These are phyloP conservation scores for Lasioglossum baleicum DNA, from an alignment of 1,140 invertebrate species.

Conservation along the genomic window DNA sequence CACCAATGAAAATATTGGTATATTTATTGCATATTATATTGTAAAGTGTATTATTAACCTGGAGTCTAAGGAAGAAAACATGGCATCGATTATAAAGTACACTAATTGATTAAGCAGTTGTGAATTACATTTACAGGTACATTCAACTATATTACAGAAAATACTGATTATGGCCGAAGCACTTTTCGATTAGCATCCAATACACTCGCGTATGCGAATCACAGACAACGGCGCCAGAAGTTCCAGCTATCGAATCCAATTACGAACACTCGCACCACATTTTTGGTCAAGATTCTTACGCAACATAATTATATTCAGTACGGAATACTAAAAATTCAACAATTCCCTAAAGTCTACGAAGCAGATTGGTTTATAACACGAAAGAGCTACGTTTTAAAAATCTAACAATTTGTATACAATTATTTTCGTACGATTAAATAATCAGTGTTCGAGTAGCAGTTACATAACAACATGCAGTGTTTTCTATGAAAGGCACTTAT, in stretches of 20 bases:
- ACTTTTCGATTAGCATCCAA: slow-evolving; percentile 35
- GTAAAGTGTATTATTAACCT: slow-evolving; percentile 12
- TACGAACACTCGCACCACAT: slow-evolving; percentile 28
- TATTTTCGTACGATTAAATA: slow-evolving; percentile 1
- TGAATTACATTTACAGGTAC: slow-evolving; percentile 42
- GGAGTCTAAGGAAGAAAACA: slow-evolving; percentile 1
- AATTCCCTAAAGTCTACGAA: slow-evolving; percentile 3
- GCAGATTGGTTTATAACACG: slow-evolving; percentile 22
- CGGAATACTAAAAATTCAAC: slow-evolving; percentile 23
- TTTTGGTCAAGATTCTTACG: slow-evolving; percentile 33
- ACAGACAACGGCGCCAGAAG: slow-evolving; percentile 35
- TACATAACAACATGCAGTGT: background rate
- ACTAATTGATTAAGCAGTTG: slow-evolving; percentile 29
- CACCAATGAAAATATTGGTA: slow-evolving; percentile 7
- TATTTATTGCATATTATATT: background rate
- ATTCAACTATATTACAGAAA: slow-evolving; percentile 28
- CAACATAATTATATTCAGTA: slow-evolving; percentile 35
- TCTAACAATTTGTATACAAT: slow-evolving; percentile 8
- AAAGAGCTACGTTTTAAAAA: slow-evolving; percentile 9
- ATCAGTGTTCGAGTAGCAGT: slow-evolving; percentile 28
- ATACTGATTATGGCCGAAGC: slow-evolving; percentile 34
- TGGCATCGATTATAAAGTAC: slow-evolving; percentile 15
- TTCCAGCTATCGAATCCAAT: slow-evolving; percentile 18
- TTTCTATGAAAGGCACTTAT: background rate
- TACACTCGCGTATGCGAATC: slow-evolving; percentile 34